phyloP scores from a whole-genome alignment of 2,888 invertebrate species.

The Cantharis rustica region DNA sequence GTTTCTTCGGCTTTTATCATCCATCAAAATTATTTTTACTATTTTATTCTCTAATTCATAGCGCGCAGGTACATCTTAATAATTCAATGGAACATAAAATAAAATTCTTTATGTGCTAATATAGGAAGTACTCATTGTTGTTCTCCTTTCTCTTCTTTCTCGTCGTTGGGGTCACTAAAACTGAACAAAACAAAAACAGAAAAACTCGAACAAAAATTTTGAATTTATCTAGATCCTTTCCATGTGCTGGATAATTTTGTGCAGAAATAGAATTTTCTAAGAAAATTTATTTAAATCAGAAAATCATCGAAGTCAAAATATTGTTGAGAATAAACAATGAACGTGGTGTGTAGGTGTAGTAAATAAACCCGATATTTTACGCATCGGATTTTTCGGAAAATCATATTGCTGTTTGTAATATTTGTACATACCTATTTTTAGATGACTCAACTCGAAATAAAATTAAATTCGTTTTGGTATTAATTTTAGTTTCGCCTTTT shows the following conservation, averaged over 20 bases:
- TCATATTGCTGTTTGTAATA: background rate
- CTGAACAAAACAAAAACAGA: background rate
- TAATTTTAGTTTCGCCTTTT: too few species aligned
- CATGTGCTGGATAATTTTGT: background rate
- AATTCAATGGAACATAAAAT: too few species aligned
- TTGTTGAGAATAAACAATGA: background rate
- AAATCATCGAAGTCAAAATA: background rate
- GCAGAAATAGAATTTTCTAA: background rate
- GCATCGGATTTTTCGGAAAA: background rate
- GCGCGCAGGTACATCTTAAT: background rate
- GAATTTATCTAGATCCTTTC: background rate
- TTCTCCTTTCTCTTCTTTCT: too few species aligned
- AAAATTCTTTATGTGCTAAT: too few species aligned
- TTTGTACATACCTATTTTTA: background rate
- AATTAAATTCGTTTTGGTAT: background rate
- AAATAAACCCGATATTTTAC: background rate
- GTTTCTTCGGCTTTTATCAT: background rate
- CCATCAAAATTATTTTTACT: background rate
- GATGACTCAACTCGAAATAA: background rate
- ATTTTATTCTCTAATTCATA: background rate
- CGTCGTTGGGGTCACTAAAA: background rate
- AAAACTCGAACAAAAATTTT: background rate
- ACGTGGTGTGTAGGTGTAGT: background rate
- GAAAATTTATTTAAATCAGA: background rate
- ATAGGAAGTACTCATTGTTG: too few species aligned